These are phyloP conservation scores for Euproctis similis DNA, from an alignment of 2,888 invertebrate genomes.

Conservation along the genomic window DNA sequence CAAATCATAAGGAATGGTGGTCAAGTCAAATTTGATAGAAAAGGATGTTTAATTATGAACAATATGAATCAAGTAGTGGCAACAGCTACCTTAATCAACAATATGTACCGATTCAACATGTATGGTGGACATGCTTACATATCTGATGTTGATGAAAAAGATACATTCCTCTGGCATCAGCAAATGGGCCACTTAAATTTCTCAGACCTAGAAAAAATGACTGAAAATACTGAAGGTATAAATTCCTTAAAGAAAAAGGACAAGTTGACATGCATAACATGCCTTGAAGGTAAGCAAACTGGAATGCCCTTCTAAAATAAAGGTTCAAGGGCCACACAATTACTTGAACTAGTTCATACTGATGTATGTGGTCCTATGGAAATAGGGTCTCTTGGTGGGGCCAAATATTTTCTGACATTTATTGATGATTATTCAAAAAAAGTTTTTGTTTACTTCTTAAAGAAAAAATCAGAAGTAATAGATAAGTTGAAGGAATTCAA, in stretches of 20 bases:
- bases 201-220: no score
- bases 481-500: conserved; percentile 11
- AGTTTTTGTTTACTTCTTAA: conserved; percentile 5
- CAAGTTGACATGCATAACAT: no score
- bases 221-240: no score
- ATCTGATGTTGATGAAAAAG: conserved; percentile 1
- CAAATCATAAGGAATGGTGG: no score
- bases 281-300: background rate
- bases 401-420: conserved; percentile 11
- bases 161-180: conserved; percentile 7
- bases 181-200: no score
- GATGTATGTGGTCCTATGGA: no score
- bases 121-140: conserved; percentile 3
- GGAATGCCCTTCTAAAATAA: background rate
- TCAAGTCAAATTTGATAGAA: background rate
- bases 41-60: conserved; percentile 3
- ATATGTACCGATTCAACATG: conserved; percentile 15
- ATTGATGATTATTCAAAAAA: conserved; percentile 9
- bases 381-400: no score
- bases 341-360: conserved; percentile 9
- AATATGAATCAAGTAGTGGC: conserved; percentile 5
- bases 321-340: background rate
- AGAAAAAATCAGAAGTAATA: conserved; percentile 4
- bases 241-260: no score
- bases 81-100: conserved; percentile 8